Evolutionary conservation across 2,888 invertebrate species (phyloP).

Genomic region (Axea sp.): DNA sequence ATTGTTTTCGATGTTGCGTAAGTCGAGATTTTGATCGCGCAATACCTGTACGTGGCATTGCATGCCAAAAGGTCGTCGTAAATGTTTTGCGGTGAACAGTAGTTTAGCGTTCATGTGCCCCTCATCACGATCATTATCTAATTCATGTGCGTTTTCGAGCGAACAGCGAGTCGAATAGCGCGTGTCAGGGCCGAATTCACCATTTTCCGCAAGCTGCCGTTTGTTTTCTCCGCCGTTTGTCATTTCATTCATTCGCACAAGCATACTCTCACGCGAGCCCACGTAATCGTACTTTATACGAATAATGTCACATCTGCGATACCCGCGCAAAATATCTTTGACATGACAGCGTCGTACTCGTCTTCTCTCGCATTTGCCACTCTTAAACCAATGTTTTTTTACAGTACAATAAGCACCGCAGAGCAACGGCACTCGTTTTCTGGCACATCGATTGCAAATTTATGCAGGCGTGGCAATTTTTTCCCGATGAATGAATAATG

Average conservation of each 20-base stretch:
- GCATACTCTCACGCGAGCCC: conserved; percentile 2
- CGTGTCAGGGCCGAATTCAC: conserved; percentile 39
- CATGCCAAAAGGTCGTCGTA: conserved; percentile 44
- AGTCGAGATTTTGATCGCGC: conserved; percentile 15
- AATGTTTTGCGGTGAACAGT: conserved; percentile 27
- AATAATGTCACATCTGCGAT: conserved; percentile 20
- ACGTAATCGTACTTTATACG: background rate
- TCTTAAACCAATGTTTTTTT: too few relatives aligned
- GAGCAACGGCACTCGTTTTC: conserved; percentile 2
- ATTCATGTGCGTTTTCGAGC: conserved; percentile 34
- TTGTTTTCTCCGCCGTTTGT: conserved; percentile 24
- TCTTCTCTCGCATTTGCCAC: too few relatives aligned
- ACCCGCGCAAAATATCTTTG: conserved; percentile 12
- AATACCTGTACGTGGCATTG: conserved; percentile 31
- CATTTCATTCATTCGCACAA: conserved; percentile 17
- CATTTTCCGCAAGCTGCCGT: conserved; percentile 1
- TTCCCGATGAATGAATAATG: conserved; percentile 10
- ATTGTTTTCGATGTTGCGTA: conserved; percentile 4
- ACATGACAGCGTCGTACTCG: too few relatives aligned
- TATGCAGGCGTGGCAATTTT: conserved; percentile 25
- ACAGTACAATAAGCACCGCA: too few relatives aligned
- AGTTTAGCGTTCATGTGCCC: conserved; percentile 33
- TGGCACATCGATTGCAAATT: conserved; percentile 19
- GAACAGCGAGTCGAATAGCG: conserved; percentile 6
- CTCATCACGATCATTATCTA: conserved; percentile 44